Base-by-base conservation (phyloP, 2,113 vertebrate species). In the Melanocharis versteri region DNA sequence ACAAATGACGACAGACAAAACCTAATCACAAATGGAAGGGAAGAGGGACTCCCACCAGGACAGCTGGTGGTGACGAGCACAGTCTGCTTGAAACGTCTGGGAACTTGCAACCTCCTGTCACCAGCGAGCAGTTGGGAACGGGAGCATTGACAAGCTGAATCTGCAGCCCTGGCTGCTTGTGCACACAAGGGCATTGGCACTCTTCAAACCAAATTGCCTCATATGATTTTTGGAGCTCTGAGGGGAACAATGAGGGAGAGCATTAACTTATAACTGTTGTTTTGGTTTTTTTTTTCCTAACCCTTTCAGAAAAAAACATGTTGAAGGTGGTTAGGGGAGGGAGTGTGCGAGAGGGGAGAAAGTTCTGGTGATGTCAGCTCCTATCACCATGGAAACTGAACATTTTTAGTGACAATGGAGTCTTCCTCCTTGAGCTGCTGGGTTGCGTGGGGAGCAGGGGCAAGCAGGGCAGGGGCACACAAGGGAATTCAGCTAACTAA, bases 321-420 rank as follows among this genome's bases (percentile, higher is more conserved):
- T 44, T 58, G 71, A 89, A 93, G 15, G 18, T 87, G 61, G 51
- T 56, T 89, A 71, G 69, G 76, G 58, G 76, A 95, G 64, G 84
- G 71, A 86, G 8, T 22, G 35, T 68, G 37, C 0, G 2, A 93
- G 84, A 77, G 76, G 61, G 82, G 89, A 93, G 70, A 97, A 97
- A 96, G 77, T 95, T 97, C 85, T 96, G 90, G 89, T 96, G 95
- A 97, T 96, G 94, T 96, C 96, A 96, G 79, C 93, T 97, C 62
- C 88, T 87, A 95, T 96, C 2, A 0, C 96, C 87, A 97, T 97
- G 93, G 96, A 86, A 97, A 97, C 97, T 0, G 69, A 96, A 58
- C 89, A 96, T 95, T 97, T 97, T 97, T 97, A 97, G 96, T 94
- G 96, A 94, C 93, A 97, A 90, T 62, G 65, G 94, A 96, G 96